Conservation (phyloP, 30 jellyfish, hydroid and myxozoan species). For the Hydra vulgaris region DNA sequence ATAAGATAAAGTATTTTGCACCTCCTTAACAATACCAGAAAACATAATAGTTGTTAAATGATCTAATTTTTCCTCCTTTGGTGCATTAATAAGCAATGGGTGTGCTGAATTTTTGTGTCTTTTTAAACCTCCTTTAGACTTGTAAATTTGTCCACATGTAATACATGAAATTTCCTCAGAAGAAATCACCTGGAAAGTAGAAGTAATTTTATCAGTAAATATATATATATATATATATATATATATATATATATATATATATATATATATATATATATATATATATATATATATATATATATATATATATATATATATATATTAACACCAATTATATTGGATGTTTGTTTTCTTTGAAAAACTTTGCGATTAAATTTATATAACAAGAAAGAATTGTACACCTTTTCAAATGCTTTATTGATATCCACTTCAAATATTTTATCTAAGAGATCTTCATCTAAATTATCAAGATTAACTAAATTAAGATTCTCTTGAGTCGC, state of each 20-base stretch:
- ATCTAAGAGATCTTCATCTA: neutral
- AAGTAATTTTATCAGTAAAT: neutral
- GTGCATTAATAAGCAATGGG: neutral
- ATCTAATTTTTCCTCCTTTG: neutral
- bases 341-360: neutral
- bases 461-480: neutral
- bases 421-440: neutral
- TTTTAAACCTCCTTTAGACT: neutral
- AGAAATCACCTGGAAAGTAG: neutral
- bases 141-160: neutral
- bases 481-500: neutral
- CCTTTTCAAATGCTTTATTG: neutral
- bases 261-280: no score
- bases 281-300: no score
- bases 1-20: no score
- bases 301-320: no score
- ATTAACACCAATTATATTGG: neutral
- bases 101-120: neutral
- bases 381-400: neutral
- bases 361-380: neutral
- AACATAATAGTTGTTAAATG: neutral
- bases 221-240: no score
- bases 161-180: neutral
- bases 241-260: no score
- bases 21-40: no score